Evolutionary conservation across 2,888 invertebrate genomes (phyloP).

Genomic region (Tinea pellionella): DNA sequence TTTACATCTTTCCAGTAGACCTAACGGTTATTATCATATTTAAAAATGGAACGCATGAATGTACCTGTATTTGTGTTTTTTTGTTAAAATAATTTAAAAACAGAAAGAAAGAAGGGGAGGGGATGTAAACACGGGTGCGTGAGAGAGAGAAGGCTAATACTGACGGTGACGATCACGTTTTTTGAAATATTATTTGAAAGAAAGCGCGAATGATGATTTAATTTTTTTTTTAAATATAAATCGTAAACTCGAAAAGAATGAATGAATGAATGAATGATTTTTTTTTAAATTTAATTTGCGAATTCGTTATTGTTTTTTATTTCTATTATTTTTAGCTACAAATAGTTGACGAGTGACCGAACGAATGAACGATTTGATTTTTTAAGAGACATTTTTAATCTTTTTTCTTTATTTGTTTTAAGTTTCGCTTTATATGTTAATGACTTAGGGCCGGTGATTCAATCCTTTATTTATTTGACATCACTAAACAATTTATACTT

Average conservation of each 20-base stretch:
- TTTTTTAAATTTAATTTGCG: neutral
- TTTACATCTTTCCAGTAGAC: neutral
- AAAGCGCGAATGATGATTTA: neutral
- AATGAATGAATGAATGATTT: neutral
- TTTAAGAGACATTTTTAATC: constrained; percentile 2
- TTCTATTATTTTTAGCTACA: neutral
- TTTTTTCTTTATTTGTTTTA: neutral
- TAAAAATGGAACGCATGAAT: neutral
- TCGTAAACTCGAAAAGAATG: no score
- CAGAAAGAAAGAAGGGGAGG: no score
- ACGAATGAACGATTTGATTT: constrained; percentile 1
- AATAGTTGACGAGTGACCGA: neutral
- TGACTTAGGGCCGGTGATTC: no score
- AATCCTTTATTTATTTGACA: no score
- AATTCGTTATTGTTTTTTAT: neutral
- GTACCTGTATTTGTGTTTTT: neutral
- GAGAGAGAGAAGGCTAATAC: no score
- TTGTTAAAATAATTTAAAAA: no score
- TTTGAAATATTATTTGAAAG: neutral
- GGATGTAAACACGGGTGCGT: no score
- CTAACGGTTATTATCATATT: neutral
- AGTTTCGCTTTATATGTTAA: neutral
- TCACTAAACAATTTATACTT: no score
- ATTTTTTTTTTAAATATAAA: no score
- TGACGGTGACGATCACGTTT: no score